Conservation (phyloP, 2,888 invertebrate genomes). For the Ormyrus labotus region DNA sequence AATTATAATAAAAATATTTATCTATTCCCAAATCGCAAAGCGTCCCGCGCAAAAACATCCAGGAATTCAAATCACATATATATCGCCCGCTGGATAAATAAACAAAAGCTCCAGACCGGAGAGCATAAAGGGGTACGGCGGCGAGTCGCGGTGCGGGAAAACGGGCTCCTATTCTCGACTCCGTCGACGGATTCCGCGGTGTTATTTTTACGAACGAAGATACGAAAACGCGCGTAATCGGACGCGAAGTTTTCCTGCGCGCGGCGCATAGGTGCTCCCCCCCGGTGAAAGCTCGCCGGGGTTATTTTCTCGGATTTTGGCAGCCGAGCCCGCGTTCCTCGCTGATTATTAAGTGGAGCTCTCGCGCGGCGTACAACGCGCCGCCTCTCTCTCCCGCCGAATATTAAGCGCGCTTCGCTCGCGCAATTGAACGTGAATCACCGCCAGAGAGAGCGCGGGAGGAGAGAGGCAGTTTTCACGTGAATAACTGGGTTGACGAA, state of each 20-base stretch:
- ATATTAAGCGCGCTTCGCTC: conserved; percentile 29
- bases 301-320: conserved; percentile 53
- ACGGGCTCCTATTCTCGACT: conserved; percentile 31
- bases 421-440: background rate
- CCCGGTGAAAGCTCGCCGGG: conserved; percentile 30
- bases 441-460: background rate
- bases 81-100: too few species aligned
- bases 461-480: background rate
- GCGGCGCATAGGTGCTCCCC: background rate
- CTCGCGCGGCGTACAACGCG: background rate
- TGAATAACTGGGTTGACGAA: too few species aligned
- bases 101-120: too few species aligned
- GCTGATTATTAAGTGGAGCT: conserved; percentile 43
- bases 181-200: conserved; percentile 14
- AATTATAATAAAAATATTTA: too few species aligned
- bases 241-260: conserved; percentile 39
- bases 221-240: conserved; percentile 46
- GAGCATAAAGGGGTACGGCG: too few species aligned
- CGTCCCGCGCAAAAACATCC: too few species aligned
- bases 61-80: too few species aligned
- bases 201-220: conserved; percentile 43
- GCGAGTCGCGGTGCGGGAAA: conserved; percentile 1
- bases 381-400: background rate
- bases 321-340: conserved; percentile 47
- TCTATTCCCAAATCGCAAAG: too few species aligned